Conservation (phyloP, 1,140 invertebrate species). For the Octopus sinensis region DNA sequence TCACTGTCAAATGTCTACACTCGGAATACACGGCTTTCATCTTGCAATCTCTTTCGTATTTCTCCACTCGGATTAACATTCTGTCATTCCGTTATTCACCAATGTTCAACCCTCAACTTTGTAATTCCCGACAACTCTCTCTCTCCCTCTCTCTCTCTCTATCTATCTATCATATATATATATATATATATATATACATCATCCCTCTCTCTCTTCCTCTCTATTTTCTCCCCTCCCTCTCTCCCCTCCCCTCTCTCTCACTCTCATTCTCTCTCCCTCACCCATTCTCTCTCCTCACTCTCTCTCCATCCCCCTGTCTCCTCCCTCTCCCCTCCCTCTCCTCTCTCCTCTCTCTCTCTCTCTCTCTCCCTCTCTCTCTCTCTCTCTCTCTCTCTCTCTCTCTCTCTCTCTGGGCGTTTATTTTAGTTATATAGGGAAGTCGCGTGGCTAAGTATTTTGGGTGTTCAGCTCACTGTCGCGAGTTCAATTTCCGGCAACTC, state of each 20-base stretch:
- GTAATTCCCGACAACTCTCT: too few species aligned
- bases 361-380: not conserved
- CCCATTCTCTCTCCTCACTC: not conserved
- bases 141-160: not conserved
- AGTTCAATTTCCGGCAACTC: too few species aligned
- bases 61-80: too few species aligned
- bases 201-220: not conserved
- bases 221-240: not conserved
- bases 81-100: too few species aligned
- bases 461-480: too few species aligned
- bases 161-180: not conserved
- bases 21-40: too few species aligned
- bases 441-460: too few species aligned
- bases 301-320: not conserved
- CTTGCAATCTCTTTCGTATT: too few species aligned
- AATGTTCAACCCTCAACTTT: too few species aligned
- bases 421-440: too few species aligned
- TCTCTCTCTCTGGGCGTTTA: not conserved
- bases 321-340: not conserved
- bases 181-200: not conserved
- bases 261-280: not conserved
- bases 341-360: not conserved
- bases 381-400: not conserved
- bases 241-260: not conserved
- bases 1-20: too few species aligned